A percentile compares a stretch with the other conserved stretches of the same genome.
Evolutionary conservation across 2,888 invertebrate genomes (phyloP).

Genomic region (Drosophila infuscata): DNA sequence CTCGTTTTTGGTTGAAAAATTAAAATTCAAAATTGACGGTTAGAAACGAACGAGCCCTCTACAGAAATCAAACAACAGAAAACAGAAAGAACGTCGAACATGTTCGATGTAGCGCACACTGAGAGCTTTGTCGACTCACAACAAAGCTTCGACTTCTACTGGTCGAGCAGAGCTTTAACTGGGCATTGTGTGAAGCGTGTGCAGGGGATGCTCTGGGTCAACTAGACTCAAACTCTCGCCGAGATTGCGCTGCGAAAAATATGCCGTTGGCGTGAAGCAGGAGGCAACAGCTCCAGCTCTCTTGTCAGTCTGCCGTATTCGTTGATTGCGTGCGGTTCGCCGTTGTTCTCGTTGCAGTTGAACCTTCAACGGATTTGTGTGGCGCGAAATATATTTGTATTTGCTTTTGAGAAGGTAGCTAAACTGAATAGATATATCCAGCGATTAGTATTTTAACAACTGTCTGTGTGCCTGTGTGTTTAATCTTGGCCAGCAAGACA

Average conservation of each 20-base stretch:
- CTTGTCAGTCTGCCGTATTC: constrained; percentile 67
- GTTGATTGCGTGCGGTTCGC: constrained; percentile 68
- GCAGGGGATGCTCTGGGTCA: constrained; percentile 43
- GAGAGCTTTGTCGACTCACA: constrained; percentile 35
- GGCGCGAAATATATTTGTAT: constrained; percentile 52
- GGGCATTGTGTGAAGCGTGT: constrained; percentile 7
- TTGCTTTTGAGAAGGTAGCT: constrained; percentile 40
- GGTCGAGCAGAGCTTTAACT: constrained; percentile 3
- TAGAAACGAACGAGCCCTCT: constrained; percentile 68
- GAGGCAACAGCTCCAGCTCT: constrained; percentile 29
- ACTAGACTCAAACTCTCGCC: constrained; percentile 34
- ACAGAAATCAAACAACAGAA: background rate
- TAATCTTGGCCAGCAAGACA: constrained; percentile 30
- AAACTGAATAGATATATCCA: constrained; percentile 26
- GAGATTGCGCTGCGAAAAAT: constrained; percentile 68
- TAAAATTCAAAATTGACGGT: constrained; percentile 69
- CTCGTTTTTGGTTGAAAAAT: constrained; percentile 56
- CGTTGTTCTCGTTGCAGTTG: constrained; percentile 25
- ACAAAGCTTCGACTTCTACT: background rate
- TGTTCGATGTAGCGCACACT: constrained; percentile 57
- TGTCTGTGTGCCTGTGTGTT: constrained; percentile 16
- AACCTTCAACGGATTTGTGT: constrained; percentile 33
- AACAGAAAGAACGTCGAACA: constrained; percentile 39
- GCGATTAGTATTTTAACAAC: constrained; percentile 32
- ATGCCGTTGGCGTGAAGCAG: constrained; percentile 56